These are phyloP conservation scores for Ailurus styani DNA, from an alignment of 2,113 vertebrate genomes.

Conservation along the genomic window DNA sequence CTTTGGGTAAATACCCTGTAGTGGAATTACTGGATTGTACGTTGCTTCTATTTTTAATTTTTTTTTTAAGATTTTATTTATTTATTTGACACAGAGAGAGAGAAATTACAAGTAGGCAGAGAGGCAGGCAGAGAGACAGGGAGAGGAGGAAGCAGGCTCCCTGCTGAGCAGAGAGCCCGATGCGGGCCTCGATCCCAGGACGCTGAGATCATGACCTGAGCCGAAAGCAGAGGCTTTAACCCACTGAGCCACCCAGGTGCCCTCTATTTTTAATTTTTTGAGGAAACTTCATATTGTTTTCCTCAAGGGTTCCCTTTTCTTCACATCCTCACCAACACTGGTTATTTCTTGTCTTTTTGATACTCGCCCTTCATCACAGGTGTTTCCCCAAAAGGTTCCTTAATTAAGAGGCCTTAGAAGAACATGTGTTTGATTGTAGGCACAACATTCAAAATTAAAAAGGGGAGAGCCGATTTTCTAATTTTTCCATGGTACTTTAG, in stretches of 20 bases:
- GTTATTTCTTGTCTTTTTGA: background rate
- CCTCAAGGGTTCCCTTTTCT: background rate
- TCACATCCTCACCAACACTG: background rate
- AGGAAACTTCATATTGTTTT: background rate
- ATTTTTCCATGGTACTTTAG: background rate
- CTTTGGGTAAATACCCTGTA: background rate
- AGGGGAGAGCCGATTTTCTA: background rate
- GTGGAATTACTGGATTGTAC: background rate
- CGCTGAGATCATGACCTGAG: too few species aligned
- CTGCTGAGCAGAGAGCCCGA: too few species aligned
- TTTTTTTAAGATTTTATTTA: too few species aligned
- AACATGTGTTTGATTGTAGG: background rate
- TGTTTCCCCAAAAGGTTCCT: background rate
- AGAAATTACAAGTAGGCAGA: too few species aligned
- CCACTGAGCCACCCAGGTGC: too few species aligned
- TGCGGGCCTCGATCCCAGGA: too few species aligned
- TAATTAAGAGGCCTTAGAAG: background rate
- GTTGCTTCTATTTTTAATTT: background rate
- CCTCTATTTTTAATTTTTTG: background rate
- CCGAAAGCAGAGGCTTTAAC: too few species aligned
- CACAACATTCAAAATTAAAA: background rate
- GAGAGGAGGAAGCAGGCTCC: too few species aligned
- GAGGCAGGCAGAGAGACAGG: too few species aligned
- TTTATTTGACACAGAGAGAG: too few species aligned
- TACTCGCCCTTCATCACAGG: background rate